A percentile compares a stretch with the other conserved stretches of the same genome.
These are phyloP conservation scores for Sebastes glaucus DNA, from an alignment of 2,797 vertebrate genomes.

Conservation along the genomic window DNA sequence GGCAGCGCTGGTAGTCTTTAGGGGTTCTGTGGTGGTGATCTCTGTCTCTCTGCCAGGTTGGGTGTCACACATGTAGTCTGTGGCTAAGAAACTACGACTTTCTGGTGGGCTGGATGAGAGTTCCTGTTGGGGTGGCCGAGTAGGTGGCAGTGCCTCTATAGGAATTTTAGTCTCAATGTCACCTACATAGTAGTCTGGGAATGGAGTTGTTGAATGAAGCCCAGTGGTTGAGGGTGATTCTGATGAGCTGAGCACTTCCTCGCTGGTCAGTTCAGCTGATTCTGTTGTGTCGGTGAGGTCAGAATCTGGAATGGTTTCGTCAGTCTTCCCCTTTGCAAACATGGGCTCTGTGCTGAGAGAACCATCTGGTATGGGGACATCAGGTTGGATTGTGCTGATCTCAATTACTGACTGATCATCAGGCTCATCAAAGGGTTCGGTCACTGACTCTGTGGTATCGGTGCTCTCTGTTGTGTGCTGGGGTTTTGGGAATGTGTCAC, in stretches of 20 bases:
- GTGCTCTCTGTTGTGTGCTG: slow-evolving; percentile 4
- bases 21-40: not conserved
- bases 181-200: slow-evolving; percentile 56
- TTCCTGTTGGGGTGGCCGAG: not conserved
- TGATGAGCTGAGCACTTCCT: slow-evolving; percentile 30
- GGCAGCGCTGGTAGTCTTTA: not conserved
- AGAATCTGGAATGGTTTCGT: slow-evolving; percentile 67
- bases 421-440: slow-evolving; percentile 36
- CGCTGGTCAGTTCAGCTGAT: slow-evolving; percentile 30
- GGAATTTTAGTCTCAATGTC: not conserved
- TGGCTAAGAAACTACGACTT: not conserved
- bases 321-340: slow-evolving; percentile 63
- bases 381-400: slow-evolving; percentile 75
- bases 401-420: slow-evolving; percentile 69
- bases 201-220: slow-evolving; percentile 30
- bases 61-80: slow-evolving; percentile 29
- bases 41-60: slow-evolving; percentile 8
- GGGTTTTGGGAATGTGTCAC: slow-evolving; percentile 53
- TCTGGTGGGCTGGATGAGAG: slow-evolving; percentile 4
- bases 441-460: not conserved
- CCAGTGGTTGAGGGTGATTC: slow-evolving; percentile 6
- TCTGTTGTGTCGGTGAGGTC: slow-evolving; percentile 45
- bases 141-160: slow-evolving; percentile 54
- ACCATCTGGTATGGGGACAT: slow-evolving; percentile 69
- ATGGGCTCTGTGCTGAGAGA: slow-evolving; percentile 72